Evolutionary conservation across 2,113 vertebrate genomes (phyloP), one percentile per base, ranked within the genome.

Genomic region (Pseudorasbora parva): DNA sequence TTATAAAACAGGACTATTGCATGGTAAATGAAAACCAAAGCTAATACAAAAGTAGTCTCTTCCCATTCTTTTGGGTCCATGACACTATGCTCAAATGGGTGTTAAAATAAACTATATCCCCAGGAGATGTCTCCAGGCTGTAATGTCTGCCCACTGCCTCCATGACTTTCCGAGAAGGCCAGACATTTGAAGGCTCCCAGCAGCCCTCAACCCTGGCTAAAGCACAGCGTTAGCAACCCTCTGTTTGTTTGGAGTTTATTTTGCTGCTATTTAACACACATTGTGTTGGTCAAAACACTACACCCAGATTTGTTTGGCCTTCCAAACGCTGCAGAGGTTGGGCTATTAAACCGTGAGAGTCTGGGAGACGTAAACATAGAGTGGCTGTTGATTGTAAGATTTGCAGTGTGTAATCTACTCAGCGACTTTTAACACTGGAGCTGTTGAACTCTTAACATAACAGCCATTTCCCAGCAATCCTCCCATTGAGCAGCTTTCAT

Each of bases 241-340:
- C 49, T 56, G 86, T 83, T 87, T 82, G 84, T 88, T 82, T 68
- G 74, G 80, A 83, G 71, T 87, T 88, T 89, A 82, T 85, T 82
- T 87, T 83, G 33, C 33, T 41, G 37, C 73, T 33, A 72, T 77
- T 71, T 77, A 33, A 57, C 5, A 25, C 45, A 77, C 25, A 21
- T 60, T 43, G 68, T 5, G 17, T 30, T 49, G 69, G 54, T 64
- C 25, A 57, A 64, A n/a, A 23, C 86, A 49, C 41, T 56, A 66
- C 49, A 56, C 45, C 60, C 62, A 51, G 27, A 76, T 82, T 82
- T 23, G 69, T 51, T 25, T 10, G 41, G 23, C 47, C 51, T 21
- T 83, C 54, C 37, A 43, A 45, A 62, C 21, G 41, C 5, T 8
- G 19, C 60, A 59, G 64, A 51, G 25, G 14, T 30, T 43, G 74